Conservation (phyloP, 2,113 vertebrate species). For the Nipponia nippon region DNA sequence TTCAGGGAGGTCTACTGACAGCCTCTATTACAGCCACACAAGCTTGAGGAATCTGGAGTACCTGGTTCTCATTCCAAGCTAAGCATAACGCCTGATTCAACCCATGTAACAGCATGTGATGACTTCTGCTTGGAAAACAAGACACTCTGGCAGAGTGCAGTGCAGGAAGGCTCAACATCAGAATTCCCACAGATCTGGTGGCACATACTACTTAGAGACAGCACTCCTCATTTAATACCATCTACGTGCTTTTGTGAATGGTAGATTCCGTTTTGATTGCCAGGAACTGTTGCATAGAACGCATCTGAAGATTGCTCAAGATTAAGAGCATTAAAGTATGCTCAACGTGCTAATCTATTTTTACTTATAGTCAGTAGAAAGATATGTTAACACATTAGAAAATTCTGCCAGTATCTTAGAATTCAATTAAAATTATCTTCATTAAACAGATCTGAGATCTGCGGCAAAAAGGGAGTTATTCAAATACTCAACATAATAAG, state of each 20-base stretch:
- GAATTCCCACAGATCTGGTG: background rate
- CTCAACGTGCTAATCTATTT: background rate
- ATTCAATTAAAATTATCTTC: background rate
- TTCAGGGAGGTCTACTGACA: background rate
- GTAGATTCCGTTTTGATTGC: background rate
- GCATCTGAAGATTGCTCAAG: background rate
- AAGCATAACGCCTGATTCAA: background rate
- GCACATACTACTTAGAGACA: background rate
- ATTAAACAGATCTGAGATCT: background rate
- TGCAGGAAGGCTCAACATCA: background rate
- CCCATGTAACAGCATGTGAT: background rate
- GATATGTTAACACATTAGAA: background rate
- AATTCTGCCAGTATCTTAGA: background rate
- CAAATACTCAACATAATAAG: background rate
- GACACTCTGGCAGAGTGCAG: background rate
- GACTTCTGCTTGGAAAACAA: conserved; percentile 8
- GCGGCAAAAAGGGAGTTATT: background rate
- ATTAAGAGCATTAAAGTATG: background rate
- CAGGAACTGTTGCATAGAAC: background rate
- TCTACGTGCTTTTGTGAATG: conserved; percentile 21
- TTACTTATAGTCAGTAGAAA: background rate
- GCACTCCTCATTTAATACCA: background rate
- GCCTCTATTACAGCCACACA: background rate
- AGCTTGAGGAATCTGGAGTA: conserved; percentile 18
- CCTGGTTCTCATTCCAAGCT: conserved; percentile 16